A percentile compares a stretch with the other conserved stretches of the same genome.
These are phyloP conservation scores for Ecdyonurus torrentis DNA, from an alignment of 2,888 invertebrate species.

Conservation along the genomic window DNA sequence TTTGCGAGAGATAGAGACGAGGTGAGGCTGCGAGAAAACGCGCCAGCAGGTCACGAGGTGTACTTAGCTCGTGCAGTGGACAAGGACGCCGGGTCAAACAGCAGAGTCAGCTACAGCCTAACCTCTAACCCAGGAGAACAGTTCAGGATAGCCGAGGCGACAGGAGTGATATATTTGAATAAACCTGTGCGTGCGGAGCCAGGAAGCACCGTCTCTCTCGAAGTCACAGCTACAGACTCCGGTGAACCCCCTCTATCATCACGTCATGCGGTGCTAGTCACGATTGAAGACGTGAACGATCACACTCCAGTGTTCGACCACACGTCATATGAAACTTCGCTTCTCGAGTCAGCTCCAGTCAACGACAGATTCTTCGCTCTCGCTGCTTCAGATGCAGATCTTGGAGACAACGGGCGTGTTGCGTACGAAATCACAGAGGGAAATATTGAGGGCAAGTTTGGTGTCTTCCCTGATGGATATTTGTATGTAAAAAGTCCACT, in stretches of 20 bases:
- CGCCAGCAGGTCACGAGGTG: slow-evolving; percentile 86
- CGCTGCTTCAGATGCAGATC: slow-evolving; percentile 75
- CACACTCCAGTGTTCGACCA: slow-evolving; percentile 89
- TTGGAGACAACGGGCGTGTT: slow-evolving; percentile 61
- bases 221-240: slow-evolving; percentile 73
- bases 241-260: slow-evolving; percentile 59
- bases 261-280: slow-evolving; percentile 51
- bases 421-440: slow-evolving; percentile 73
- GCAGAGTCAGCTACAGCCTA: slow-evolving; percentile 64
- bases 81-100: slow-evolving; percentile 76
- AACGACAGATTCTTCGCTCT: slow-evolving; percentile 83
- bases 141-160: slow-evolving; percentile 69
- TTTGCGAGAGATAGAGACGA: slow-evolving; percentile 67
- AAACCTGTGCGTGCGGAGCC: slow-evolving; percentile 62
- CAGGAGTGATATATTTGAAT: slow-evolving; percentile 77
- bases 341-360: slow-evolving; percentile 77
- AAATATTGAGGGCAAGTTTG: slow-evolving; percentile 71
- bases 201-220: slow-evolving; percentile 48
- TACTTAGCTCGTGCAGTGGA: slow-evolving; percentile 76
- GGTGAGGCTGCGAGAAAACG: slow-evolving; percentile 67
- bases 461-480: slow-evolving; percentile 88
- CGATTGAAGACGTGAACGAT: slow-evolving; percentile 80
- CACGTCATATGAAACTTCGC: slow-evolving; percentile 80
- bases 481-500: slow-evolving; percentile 71
- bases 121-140: slow-evolving; percentile 62